A percentile compares a stretch with the other conserved stretches of the same genome.
Conservation (phyloP, 2,797 vertebrate species). For the Gallinago nigripennis region DNA sequence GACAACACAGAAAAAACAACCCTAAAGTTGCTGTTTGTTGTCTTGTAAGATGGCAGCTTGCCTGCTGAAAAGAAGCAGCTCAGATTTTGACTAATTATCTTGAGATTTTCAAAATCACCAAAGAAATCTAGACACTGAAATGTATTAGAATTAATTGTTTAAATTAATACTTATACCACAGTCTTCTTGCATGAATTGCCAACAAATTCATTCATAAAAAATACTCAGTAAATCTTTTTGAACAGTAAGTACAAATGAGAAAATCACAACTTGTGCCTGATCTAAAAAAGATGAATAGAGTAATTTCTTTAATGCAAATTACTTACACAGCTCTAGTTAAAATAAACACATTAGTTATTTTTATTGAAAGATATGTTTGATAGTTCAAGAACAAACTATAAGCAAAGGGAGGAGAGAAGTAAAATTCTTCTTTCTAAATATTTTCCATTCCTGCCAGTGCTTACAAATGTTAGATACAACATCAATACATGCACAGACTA, state of each 20-base stretch:
- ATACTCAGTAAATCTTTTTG: slow-evolving; percentile 17
- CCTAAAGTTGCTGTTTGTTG: not conserved
- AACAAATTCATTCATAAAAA: slow-evolving; percentile 48
- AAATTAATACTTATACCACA: not conserved
- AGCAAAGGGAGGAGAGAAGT: slow-evolving; percentile 4
- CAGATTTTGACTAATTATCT: not conserved
- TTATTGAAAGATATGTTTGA: slow-evolving; percentile 49
- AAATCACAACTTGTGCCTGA: slow-evolving; percentile 49
- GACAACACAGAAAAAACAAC: not conserved
- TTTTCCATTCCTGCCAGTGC: not conserved
- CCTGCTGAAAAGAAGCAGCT: not conserved
- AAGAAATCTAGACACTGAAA: not conserved
- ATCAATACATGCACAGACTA: not conserved
- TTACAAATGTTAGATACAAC: not conserved
- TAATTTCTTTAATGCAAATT: slow-evolving; percentile 63
- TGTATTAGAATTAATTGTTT: not conserved
- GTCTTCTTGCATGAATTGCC: not conserved
- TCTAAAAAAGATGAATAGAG: slow-evolving; percentile 60
- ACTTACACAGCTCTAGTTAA: slow-evolving; percentile 40
- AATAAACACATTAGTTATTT: slow-evolving; percentile 58
- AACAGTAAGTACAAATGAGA: slow-evolving; percentile 49
- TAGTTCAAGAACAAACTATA: not conserved
- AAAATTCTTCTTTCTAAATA: slow-evolving; percentile 28
- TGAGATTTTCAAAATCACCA: not conserved
- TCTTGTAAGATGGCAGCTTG: not conserved